Conservation (phyloP, 2,888 invertebrate species). For the Drosophila pullipes region DNA sequence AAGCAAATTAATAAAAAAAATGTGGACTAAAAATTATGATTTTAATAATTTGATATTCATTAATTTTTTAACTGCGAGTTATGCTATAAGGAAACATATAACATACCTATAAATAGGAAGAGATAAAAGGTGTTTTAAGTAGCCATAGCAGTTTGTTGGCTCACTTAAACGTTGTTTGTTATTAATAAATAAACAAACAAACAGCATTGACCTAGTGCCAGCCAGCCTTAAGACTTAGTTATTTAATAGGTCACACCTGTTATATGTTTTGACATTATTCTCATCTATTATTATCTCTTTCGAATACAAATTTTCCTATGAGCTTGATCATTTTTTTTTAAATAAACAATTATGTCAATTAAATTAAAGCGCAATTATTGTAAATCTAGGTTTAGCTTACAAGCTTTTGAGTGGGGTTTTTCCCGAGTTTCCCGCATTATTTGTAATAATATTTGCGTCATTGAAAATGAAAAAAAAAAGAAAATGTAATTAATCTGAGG, state of each 20-base stretch:
- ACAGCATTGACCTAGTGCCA: neutral
- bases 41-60: neutral
- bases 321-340: neutral
- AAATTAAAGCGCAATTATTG: neutral
- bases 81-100: neutral
- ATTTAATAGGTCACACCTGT: neutral
- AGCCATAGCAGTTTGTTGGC: neutral
- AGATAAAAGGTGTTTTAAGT: neutral
- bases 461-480: neutral
- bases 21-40: neutral
- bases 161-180: neutral
- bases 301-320: neutral
- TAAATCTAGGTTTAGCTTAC: neutral
- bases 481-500: neutral
- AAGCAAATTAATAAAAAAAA: neutral
- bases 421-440: neutral
- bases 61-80: fast-evolving
- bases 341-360: neutral
- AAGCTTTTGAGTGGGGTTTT: neutral
- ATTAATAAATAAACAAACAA: constrained; percentile 5
- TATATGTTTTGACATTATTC: neutral
- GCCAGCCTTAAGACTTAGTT: neutral
- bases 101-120: neutral
- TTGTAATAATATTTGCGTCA: neutral
- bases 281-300: neutral